Evolutionary conservation across 2,797 vertebrate species (phyloP).

Genomic region (Lacerta viridis): DNA sequence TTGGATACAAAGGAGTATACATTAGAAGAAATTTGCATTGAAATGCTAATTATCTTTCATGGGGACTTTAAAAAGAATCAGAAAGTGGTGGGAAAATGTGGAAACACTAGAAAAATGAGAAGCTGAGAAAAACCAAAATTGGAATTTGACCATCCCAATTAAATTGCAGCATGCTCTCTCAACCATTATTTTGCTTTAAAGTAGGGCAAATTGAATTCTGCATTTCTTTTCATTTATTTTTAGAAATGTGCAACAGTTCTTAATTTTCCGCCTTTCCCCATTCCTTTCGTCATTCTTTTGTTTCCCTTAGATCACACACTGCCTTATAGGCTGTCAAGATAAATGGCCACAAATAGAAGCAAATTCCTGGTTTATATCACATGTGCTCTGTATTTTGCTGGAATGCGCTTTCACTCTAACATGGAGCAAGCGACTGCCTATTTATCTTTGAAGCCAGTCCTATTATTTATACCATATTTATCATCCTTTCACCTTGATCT

Average conservation of each 20-base stretch:
- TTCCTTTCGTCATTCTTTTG: constrained; percentile 1
- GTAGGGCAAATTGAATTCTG: constrained; percentile 9
- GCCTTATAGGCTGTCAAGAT: constrained; percentile 41
- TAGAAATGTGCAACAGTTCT: constrained; percentile 16
- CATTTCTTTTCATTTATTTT: not conserved
- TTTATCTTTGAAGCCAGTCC: constrained; percentile 71
- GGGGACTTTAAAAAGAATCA: no score
- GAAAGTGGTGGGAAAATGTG: no score
- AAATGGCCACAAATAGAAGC: constrained; percentile 52
- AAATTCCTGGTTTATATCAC: constrained; percentile 48
- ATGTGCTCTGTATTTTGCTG: constrained; percentile 43
- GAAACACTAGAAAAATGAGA: no score
- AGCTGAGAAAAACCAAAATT: no score
- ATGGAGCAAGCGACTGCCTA: constrained; percentile 57
- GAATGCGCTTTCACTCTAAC: constrained; percentile 42
- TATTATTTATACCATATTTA: constrained; percentile 69
- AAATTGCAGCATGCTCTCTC: constrained; percentile 45
- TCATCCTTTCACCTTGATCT: constrained; percentile 64
- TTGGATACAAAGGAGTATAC: no score
- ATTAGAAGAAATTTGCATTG: no score
- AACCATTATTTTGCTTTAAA: constrained; percentile 17
- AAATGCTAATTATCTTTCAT: no score
- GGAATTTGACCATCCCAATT: no score
- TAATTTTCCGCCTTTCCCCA: not conserved
- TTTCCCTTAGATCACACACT: constrained; percentile 11